Evolutionary conservation across 2,888 invertebrate genomes (phyloP), one percentile per base, ranked within the genome.

Genomic region (Dynastes tityus): DNA sequence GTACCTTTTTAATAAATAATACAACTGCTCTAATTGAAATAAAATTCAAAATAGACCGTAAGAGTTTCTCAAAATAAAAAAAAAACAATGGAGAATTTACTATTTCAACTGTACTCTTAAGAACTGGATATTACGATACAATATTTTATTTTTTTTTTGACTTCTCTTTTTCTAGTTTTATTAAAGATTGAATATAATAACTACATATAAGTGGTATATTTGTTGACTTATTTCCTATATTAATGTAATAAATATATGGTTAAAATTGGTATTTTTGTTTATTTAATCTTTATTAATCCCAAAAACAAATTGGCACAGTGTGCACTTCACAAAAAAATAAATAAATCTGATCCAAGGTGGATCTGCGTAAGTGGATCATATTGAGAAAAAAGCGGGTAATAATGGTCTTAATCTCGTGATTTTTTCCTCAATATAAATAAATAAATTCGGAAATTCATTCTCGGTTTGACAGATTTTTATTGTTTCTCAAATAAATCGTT

Each of bases 241-340:
- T 81, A 81, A 79, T 81, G 81, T 81, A 81, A 80, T 78, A 81
- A 74, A 81, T 81, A 81, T 80, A 81, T 80, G 80, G 81, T 81
- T 81, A 81, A 77, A 79, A 68, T 80, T 79, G 49, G 29, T 53
- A 16, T 32, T 71, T 63, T 32, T 40, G 53, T 53, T 51, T n/a
- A n/a, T 27, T 37, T 37, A 37, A 37, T 37, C 32, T 37, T 37
- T 37, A 5, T 37, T 37, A 37, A 5, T 32, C 32, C 32, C 32
- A 4, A 37, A 37, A 37, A 37, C 5, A 37, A 37, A 5, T 37
- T 37, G 32, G 32, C 32, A 37, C 32, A 37, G 2, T 32, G 3
- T 4, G 4, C 32, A 32, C 2, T 3, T 4, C 32, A 32, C 13
- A 0, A 53, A 53, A 16, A 53, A 53, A 4, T 1, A 51, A 51